Percentiles rank a stretch among this genome's conserved stretches.
These are phyloP conservation scores for Zaprionus ornatus DNA, from an alignment of 1,140 invertebrate genomes.

Conservation along the genomic window DNA sequence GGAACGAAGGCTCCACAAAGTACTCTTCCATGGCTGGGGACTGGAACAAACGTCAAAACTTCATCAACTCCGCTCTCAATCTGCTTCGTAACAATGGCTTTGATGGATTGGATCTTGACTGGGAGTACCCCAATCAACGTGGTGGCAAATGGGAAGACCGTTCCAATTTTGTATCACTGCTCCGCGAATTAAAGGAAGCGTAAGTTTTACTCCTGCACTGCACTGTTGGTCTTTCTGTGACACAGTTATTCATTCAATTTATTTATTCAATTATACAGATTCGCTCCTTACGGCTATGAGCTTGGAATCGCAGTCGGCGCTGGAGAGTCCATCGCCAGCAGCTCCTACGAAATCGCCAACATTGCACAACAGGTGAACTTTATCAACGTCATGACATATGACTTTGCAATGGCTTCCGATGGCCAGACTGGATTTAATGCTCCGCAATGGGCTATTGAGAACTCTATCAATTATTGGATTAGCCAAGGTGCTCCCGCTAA, in stretches of 20 bases:
- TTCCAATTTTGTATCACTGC: slow-evolving; percentile 85
- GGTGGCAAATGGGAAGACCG: slow-evolving; percentile 86
- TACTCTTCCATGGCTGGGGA: slow-evolving; percentile 86
- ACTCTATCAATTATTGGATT: slow-evolving; percentile 76
- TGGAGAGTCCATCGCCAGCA: slow-evolving; percentile 84
- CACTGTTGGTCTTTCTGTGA: background rate
- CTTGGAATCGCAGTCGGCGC: slow-evolving; percentile 87
- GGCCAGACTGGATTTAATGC: slow-evolving; percentile 85
- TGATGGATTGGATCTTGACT: slow-evolving; percentile 92
- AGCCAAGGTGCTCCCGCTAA: slow-evolving; percentile 79
- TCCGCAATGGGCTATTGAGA: slow-evolving; percentile 84
- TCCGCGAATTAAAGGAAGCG: slow-evolving; percentile 86
- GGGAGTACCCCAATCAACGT: slow-evolving; percentile 90
- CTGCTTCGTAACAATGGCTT: slow-evolving; percentile 87
- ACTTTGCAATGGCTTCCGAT: slow-evolving; percentile 86
- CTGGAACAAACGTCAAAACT: slow-evolving; percentile 84
- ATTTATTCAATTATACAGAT: slow-evolving; percentile 22
- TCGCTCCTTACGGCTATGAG: slow-evolving; percentile 85
- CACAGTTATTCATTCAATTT: background rate
- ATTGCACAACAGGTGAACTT: slow-evolving; percentile 86
- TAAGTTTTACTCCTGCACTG: slow-evolving; percentile 56
- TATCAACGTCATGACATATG: slow-evolving; percentile 89
- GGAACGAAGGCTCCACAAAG: slow-evolving; percentile 89
- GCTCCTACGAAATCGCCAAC: slow-evolving; percentile 86
- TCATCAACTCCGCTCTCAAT: slow-evolving; percentile 86